phyloP scores from a whole-genome alignment of 2,113 vertebrate species.

The Rhinolophus ferrumequinum region DNA sequence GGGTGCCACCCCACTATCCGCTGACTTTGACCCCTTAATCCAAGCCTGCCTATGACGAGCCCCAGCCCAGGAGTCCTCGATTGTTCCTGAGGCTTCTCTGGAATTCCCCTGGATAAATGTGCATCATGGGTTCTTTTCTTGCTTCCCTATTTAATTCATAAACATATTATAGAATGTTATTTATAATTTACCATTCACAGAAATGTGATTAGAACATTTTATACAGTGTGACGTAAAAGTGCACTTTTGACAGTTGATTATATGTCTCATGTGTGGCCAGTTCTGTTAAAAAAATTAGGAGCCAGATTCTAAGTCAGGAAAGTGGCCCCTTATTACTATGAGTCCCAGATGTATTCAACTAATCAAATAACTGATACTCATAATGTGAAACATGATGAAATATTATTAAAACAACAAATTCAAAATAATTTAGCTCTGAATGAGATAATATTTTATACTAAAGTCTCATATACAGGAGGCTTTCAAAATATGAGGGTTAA shows the following conservation, averaged over 20 bases:
- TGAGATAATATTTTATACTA: constrained; percentile 7
- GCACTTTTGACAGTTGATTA: background rate
- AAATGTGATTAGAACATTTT: background rate
- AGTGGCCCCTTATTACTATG: background rate
- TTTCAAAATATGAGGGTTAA: background rate
- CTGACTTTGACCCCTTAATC: background rate
- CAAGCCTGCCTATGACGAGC: background rate
- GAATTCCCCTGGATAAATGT: background rate
- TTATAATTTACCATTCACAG: background rate
- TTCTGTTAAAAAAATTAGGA: background rate
- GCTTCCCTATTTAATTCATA: background rate
- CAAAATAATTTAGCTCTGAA: background rate
- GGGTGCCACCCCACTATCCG: accelerated
- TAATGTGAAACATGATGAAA: background rate
- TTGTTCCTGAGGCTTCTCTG: background rate
- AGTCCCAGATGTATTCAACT: constrained; percentile 7
- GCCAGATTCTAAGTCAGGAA: background rate
- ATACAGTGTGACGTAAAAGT: background rate
- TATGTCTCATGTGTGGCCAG: background rate
- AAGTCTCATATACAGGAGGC: background rate
- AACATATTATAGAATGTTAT: background rate
- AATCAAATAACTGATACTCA: background rate
- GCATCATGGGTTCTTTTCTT: background rate
- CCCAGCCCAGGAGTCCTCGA: background rate
- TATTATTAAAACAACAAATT: constrained; percentile 14